Conservation (phyloP, 2,113 vertebrate species). For the Strix aluco region DNA sequence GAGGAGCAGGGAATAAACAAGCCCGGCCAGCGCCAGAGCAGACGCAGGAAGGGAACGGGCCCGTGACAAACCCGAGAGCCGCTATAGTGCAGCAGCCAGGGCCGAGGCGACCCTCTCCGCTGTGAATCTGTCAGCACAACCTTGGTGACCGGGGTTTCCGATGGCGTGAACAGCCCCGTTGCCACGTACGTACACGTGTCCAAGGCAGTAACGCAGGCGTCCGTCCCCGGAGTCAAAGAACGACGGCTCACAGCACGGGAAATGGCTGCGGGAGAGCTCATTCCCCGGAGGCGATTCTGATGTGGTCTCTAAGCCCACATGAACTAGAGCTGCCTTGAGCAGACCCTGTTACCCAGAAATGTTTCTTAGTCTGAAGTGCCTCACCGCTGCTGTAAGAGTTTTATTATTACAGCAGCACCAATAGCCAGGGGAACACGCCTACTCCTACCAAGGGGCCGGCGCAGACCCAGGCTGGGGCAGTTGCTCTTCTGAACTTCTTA, state of each 20-base stretch:
- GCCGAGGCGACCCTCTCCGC: not conserved
- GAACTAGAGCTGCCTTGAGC: not conserved
- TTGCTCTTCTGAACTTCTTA: too few species aligned
- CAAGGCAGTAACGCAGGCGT: fast-evolving
- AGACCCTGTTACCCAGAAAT: not conserved
- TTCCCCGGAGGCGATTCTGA: not conserved
- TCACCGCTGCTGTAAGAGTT: not conserved
- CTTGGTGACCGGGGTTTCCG: not conserved
- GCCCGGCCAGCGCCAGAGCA: not conserved
- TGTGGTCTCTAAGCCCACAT: not conserved
- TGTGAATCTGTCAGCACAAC: not conserved
- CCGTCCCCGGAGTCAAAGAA: not conserved
- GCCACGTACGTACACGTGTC: fast-evolving
- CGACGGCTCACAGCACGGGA: not conserved
- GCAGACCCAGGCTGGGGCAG: too few species aligned
- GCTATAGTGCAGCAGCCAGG: not conserved
- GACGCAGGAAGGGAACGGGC: not conserved
- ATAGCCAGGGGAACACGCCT: not conserved
- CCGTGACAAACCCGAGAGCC: not conserved
- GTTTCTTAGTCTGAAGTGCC: not conserved
- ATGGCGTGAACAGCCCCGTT: not conserved
- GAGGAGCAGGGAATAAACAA: conserved; percentile 52
- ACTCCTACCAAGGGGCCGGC: too few species aligned
- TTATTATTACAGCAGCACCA: not conserved
- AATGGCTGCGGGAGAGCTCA: not conserved